Evolutionary conservation across 2,797 vertebrate genomes (phyloP).

Genomic region (Psittacula echo): DNA sequence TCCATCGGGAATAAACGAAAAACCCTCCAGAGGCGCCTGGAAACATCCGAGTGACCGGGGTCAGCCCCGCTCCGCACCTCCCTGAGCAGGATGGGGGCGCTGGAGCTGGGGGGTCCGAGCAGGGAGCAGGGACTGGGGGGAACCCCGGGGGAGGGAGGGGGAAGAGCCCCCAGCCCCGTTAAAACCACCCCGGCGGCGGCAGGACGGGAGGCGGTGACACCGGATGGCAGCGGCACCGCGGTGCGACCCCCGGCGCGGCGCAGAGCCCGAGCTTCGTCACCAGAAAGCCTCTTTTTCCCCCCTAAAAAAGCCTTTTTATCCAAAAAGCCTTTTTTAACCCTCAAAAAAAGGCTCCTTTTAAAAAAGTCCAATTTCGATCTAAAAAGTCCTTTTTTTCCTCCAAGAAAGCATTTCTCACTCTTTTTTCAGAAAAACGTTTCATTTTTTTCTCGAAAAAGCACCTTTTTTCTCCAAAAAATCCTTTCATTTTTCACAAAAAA

Average conservation of each 20-base stretch:
- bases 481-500: neutral
- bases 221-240: neutral
- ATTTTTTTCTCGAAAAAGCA: neutral
- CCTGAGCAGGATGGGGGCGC: neutral
- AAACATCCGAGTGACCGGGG: neutral
- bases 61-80: neutral
- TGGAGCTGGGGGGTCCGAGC: neutral
- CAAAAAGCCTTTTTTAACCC: neutral
- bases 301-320: neutral
- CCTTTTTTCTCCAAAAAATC: no score
- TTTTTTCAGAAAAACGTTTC: neutral
- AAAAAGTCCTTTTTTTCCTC: neutral
- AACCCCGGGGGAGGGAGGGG: no score
- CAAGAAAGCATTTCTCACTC: neutral
- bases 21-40: accelerated
- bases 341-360: neutral
- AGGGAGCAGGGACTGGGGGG: neutral
- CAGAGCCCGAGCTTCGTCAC: no score
- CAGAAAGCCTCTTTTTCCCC: neutral
- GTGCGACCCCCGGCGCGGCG: no score
- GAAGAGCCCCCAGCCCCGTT: neutral
- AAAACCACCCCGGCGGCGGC: neutral
- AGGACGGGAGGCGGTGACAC: neutral
- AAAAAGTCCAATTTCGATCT: neutral
- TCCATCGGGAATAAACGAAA: neutral